Evolutionary conservation across 2,888 invertebrate genomes (phyloP), one percentile per base, ranked within the genome.

Genomic region (Nezara viridula): DNA sequence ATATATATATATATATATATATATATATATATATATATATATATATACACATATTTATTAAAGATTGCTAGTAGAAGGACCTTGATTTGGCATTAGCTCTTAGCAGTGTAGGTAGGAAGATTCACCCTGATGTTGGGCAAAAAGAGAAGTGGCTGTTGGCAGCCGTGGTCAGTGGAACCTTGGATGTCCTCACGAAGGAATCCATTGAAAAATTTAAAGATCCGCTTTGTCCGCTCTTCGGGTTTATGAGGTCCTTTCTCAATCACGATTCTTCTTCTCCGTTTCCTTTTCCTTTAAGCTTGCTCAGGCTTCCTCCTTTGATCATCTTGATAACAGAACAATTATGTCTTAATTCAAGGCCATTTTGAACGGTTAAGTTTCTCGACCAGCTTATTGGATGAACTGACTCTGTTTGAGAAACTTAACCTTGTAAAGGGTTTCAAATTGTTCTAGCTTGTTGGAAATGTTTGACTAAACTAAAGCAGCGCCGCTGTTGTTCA

Each of bases 171-270:
- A 81, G 81, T 12, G 19, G 44, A n/a, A n/a, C 81, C 81, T 81
- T 81, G 81, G 81, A 24, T n/a, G 3, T 5, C 44, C n/a, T 44
- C 81, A 81, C 81, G 81, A 81, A 40, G 40, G 44, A 44, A 81
- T 81, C 81, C 81, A 81, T 81, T 81, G 81, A 81, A 81, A 73
- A 81, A 44, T 81, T 81, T 81, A 44, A 81, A 81, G 44, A 81
- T 81, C 81, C 81, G 40, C 44, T 24, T 81, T 44, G 40, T 44
- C n/a, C 44, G 19, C 32, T 47, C n/a, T 6, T 10, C 24, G 10
- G 77, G 40, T 40, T 24, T 77, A 24, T 81, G 44, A 81, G 81
- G 81, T 81, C 81, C 40, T 81, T 81, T 81, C 14, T 47, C n/a
- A n/a, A 81, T 81, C 81, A 44, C 81, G 44, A 81, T 44, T 81